Evolutionary conservation across 2,888 invertebrate species (phyloP).

Genomic region (Argyresthia albistria): DNA sequence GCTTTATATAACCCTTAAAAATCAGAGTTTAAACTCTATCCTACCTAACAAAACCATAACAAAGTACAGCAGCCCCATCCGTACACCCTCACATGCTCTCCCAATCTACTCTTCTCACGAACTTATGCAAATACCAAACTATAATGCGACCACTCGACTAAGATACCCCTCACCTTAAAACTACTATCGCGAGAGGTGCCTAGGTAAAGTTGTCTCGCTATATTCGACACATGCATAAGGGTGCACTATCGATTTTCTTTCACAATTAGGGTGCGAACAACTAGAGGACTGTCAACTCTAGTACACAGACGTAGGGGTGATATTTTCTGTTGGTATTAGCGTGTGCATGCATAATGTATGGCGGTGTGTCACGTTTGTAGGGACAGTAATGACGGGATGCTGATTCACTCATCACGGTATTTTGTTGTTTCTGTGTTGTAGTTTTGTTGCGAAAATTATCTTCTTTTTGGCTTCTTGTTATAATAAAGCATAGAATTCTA

Average conservation of each 20-base stretch:
- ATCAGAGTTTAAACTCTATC: too few relatives aligned
- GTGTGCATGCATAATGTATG: constrained; percentile 21
- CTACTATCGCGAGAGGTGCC: not conserved
- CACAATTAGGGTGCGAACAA: not conserved
- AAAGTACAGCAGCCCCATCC: too few relatives aligned
- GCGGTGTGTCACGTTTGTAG: not conserved
- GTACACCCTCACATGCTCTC: too few relatives aligned
- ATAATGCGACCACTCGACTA: not conserved
- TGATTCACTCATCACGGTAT: not conserved
- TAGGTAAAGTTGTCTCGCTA: constrained; percentile 16
- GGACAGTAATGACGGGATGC: constrained; percentile 2
- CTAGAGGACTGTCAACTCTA: not conserved
- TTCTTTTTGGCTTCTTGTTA: too few relatives aligned
- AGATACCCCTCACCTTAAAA: not conserved
- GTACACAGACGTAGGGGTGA: not conserved
- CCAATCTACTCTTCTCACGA: too few relatives aligned
- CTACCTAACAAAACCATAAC: too few relatives aligned
- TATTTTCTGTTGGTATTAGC: not conserved
- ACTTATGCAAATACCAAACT: constrained; percentile 36
- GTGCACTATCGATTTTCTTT: constrained; percentile 22
- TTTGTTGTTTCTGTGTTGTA: not conserved
- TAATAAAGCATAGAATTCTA: too few relatives aligned
- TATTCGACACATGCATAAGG: constrained; percentile 11
- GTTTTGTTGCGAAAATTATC: too few relatives aligned
- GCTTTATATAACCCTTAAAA: too few relatives aligned